phyloP scores from a whole-genome alignment of 2,888 invertebrate species.

The Gastracanthus pulcherrimus region DNA sequence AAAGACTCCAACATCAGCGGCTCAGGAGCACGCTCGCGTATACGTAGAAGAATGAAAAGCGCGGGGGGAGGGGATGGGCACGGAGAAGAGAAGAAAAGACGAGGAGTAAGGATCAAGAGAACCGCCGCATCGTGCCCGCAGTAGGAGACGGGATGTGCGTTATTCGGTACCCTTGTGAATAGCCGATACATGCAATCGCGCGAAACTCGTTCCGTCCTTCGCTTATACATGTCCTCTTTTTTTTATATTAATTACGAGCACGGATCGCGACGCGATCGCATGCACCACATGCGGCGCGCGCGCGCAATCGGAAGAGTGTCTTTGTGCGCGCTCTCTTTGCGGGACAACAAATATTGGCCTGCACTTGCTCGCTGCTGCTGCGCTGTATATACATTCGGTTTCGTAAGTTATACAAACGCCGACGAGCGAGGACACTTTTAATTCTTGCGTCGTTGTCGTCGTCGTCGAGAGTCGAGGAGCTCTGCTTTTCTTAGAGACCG shows the following conservation, averaged over 20 bases:
- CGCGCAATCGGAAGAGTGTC: slow-evolving; percentile 3
- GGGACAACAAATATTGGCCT: slow-evolving; percentile 9
- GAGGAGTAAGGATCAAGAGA: not conserved
- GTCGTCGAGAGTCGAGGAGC: not conserved
- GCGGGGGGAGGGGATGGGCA: not conserved
- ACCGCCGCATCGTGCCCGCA: not conserved
- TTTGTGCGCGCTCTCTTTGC: slow-evolving; percentile 20
- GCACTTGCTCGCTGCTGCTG: not conserved
- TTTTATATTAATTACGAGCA: not conserved
- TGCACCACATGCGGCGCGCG: slow-evolving; percentile 22
- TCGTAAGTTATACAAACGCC: not conserved
- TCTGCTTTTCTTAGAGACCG: not conserved
- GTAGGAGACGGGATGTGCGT: not conserved
- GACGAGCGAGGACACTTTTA: slow-evolving; percentile 27
- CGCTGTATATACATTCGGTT: not conserved
- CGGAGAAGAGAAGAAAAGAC: not conserved
- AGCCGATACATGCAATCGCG: not conserved
- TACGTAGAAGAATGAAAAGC: slow-evolving; percentile 26
- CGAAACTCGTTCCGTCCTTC: slow-evolving; percentile 28
- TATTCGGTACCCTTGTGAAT: slow-evolving; percentile 6
- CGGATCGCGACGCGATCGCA: not conserved
- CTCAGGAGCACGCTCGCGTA: not conserved
- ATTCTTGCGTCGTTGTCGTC: slow-evolving; percentile 19
- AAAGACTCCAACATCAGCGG: not conserved
- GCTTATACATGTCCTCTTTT: not conserved